Percentiles rank a stretch among this genome's conserved stretches.
Conservation (phyloP, 2,888 invertebrate species). For the Embidobia sp. region DNA sequence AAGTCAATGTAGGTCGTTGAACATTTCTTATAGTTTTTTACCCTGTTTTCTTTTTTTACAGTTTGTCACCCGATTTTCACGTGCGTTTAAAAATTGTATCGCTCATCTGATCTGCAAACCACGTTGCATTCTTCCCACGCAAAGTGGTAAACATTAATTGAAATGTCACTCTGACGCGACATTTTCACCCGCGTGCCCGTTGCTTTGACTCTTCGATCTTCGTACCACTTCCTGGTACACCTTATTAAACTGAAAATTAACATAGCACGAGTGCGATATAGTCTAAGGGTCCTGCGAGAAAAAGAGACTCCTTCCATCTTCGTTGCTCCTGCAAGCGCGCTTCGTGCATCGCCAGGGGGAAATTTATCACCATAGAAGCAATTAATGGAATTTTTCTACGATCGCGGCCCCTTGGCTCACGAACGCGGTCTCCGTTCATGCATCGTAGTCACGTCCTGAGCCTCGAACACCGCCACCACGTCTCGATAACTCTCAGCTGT, state of each 20-base stretch:
- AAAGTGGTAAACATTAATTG: conserved; percentile 77
- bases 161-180: conserved; percentile 78
- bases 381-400: conserved; percentile 78
- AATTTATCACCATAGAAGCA: conserved; percentile 80
- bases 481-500: conserved; percentile 66
- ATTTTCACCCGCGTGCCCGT: conserved; percentile 73
- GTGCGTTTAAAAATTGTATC: conserved; percentile 24
- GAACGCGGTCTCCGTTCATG: conserved; percentile 73
- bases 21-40: conserved; percentile 6
- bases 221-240: conserved; percentile 77
- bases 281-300: conserved; percentile 65
- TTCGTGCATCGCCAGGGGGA: conserved; percentile 79
- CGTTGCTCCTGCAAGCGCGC: conserved; percentile 57
- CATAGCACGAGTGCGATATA: conserved; percentile 74
- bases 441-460: conserved; percentile 74
- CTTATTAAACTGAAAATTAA: conserved; percentile 80
- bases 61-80: conserved; percentile 29
- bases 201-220: conserved; percentile 51
- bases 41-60: conserved; percentile 27
- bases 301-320: conserved; percentile 54
- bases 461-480: conserved; percentile 44
- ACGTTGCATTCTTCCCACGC: conserved; percentile 79
- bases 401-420: conserved; percentile 70
- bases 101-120: conserved; percentile 12
- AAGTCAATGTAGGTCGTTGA: conserved; percentile 29